Evolutionary conservation across 30 jellyfish, hydroid and myxozoan genomes (phyloP), one percentile per base, ranked within the genome.

Genomic region (Catostylus mosaicus): DNA sequence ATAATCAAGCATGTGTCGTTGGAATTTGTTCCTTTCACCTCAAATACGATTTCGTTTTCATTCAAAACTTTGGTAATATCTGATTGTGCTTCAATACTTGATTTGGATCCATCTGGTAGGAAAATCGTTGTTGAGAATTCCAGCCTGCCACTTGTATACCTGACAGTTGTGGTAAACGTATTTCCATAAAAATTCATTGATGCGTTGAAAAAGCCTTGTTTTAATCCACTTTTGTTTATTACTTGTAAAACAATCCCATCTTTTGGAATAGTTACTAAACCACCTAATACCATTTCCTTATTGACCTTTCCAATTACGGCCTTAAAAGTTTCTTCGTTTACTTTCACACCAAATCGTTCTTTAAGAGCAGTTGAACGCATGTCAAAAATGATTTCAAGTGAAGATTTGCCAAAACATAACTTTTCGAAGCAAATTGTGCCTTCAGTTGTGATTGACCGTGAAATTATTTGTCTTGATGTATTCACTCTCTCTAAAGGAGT

Each of bases 391-490:
- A 72, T 33, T 35, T 65, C 61, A 10, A 83, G 32, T 16, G 51
- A 20, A n/a, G 57, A 19, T 2, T 83, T 30, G 14, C 26, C 29
- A 30, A 83, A 70, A 73, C 93, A 83, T 23, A 69, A 20, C 1
- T 26, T 73, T 19, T 61, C 80, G 31, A 83, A 29, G 72, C 93
- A 83, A 30, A 83, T 54, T 5, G 38, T 73, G 12, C 93, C 93
- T n/a, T 54, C 40, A 1, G 71, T 36, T 32, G 61, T 10, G 24
- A 83, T 12, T 9, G 78, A n/a, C 34, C 68, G 66, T 12, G 78
- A 0, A 3, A 2, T 8, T 29, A 77, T 33, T 2, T 23, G 3
- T 60, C 78, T 0, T 9, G 71, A 47, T 2, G 38, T 62, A 10
- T 24, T 23, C 30, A 63, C 29, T 33, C 88, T 43, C n/a, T 57